Conservation (phyloP, 2,888 invertebrate genomes). For the Dugesia japonica region DNA sequence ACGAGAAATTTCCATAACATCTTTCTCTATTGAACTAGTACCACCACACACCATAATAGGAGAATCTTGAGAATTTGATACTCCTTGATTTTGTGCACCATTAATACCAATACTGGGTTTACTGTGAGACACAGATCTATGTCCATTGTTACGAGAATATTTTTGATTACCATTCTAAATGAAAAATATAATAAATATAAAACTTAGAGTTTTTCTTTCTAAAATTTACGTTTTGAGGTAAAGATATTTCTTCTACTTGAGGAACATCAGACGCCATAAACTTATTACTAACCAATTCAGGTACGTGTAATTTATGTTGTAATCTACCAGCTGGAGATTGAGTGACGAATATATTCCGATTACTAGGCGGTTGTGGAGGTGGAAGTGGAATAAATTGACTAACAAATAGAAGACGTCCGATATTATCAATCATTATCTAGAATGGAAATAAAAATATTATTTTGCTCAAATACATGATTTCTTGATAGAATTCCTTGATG, state of each 20-base stretch:
- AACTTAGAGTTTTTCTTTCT: too few relatives aligned
- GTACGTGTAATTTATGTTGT: slow-evolving; percentile 31
- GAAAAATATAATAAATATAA: too few relatives aligned
- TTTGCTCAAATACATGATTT: too few relatives aligned
- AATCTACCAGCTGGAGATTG: slow-evolving; percentile 20
- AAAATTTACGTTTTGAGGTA: background rate
- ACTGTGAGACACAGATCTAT: background rate
- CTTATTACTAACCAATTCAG: slow-evolving; percentile 25
- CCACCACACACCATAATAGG: background rate
- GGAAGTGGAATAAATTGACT: slow-evolving; percentile 27
- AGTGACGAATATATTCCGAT: background rate
- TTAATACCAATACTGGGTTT: background rate
- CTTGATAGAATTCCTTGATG: too few relatives aligned
- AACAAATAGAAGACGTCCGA: slow-evolving; percentile 34
- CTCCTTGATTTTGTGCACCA: background rate
- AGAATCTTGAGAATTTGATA: background rate
- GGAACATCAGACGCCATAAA: background rate
- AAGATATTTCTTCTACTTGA: background rate
- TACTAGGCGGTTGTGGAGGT: background rate
- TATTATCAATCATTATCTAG: slow-evolving; percentile 31
- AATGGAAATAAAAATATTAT: background rate
- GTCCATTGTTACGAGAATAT: background rate
- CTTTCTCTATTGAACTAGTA: slow-evolving; percentile 7
- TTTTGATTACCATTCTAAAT: background rate
- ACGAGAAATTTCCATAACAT: background rate